A percentile compares a stretch with the other conserved stretches of the same genome.
Evolutionary conservation across 2,113 vertebrate genomes (phyloP).

Genomic region (Phylloscopus whistleri): DNA sequence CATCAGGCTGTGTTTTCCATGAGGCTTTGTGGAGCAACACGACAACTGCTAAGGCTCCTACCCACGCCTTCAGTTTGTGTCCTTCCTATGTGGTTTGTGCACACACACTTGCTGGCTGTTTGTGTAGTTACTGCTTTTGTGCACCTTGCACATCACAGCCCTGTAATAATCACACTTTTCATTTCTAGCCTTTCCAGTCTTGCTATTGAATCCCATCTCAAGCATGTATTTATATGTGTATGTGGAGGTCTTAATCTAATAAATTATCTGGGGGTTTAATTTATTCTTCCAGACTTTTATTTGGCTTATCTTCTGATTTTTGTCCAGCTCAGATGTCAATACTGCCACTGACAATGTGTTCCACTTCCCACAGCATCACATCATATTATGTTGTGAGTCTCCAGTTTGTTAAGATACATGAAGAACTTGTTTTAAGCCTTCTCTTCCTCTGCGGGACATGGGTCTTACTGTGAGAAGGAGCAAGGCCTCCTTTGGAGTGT

Average conservation of each 20-base stretch:
- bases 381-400: not conserved
- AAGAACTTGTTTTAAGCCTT: not conserved
- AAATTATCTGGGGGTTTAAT: conserved; percentile 46
- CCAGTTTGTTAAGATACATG: not conserved
- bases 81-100: fast-evolving
- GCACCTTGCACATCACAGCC: not conserved
- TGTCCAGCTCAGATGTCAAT: not conserved
- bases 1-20: not conserved
- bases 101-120: not conserved
- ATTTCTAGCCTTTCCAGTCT: not conserved
- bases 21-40: not conserved
- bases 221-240: conserved; percentile 20
- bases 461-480: not conserved
- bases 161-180: not conserved
- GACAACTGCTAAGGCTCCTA: not conserved
- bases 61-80: not conserved
- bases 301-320: not conserved
- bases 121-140: not conserved
- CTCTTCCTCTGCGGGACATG: not conserved
- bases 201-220: not conserved
- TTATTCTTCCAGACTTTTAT: not conserved
- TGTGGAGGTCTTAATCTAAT: conserved; percentile 62
- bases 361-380: not conserved
- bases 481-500: not conserved
- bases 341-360: not conserved